Evolutionary conservation across 2,797 vertebrate genomes (phyloP), one percentile per base, ranked within the genome.

Genomic region (Xerus rutilus): DNA sequence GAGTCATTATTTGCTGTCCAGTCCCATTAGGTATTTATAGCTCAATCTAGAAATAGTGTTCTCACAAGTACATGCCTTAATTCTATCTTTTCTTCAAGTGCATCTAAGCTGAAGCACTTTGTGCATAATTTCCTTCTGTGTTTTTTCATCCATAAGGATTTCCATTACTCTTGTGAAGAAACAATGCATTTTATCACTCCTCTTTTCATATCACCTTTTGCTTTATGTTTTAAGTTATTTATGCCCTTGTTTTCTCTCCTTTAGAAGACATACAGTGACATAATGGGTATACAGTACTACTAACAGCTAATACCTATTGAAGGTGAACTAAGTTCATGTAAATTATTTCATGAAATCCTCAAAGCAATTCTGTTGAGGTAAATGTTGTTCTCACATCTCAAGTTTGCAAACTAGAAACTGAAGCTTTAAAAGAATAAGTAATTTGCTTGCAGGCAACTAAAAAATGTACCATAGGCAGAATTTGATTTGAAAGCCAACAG

Each of bases 41-140:
- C 35, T 52, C 12, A 91, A 59, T 95, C 78, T 88, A 96, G 73
- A 96, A 96, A 95, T 83, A 91, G 52, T 87, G n/a, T 92, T 91
- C 35, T 91, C 73, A 95, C 17, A 94, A 93, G 87, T 45, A 43
- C 17, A 78, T 89, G 74, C 67, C 67, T 95, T 95, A 88, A 78
- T 92, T 92, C 85, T 78, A 95, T 84, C 23, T 62, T 96, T 96
- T 67, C 72, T 95, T 96, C 57, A 88, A 77, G 45, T 62, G 10
- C 47, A 79, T 35, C 39, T 87, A 86, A 90, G 72, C 30, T 88
- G 45, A 57, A 20, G 76, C 47, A 86, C 43, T 91, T 96, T 72
- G 32, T 95, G 85, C 92, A 79, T 86, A 52, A 96, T 76, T 72
- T 90, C 43, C n/a, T 82, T 85, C 45, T 15, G 69, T 83, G 20